These are phyloP conservation scores for Zalophus californianus DNA, from an alignment of 2,797 vertebrate genomes.

Conservation along the genomic window DNA sequence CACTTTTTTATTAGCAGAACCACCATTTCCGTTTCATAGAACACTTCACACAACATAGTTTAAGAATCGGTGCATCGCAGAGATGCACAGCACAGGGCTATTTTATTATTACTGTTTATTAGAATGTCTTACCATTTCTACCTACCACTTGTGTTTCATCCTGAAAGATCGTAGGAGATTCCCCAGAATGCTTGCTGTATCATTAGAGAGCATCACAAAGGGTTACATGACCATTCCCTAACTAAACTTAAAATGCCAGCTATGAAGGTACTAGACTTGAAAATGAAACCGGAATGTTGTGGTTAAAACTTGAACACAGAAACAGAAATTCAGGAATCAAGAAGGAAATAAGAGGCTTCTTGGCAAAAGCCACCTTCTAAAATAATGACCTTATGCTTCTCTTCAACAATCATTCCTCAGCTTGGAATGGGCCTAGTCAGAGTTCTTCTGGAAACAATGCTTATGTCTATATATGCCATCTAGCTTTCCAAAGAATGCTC, in stretches of 20 bases:
- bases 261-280: not conserved
- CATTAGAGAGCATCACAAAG: conserved; percentile 24
- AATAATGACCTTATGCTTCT: not conserved
- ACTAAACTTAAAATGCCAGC: conserved; percentile 36
- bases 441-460: not conserved
- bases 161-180: conserved; percentile 3
- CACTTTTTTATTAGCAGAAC: not conserved
- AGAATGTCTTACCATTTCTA: conserved; percentile 59
- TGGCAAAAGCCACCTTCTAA: not conserved
- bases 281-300: conserved; percentile 40
- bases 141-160: conserved; percentile 19
- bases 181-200: not conserved
- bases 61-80: conserved; percentile 1
- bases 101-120: conserved; percentile 45
- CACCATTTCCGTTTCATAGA: conserved; percentile 18
- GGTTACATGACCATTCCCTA: conserved; percentile 3
- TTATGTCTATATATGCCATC: not conserved
- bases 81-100: not conserved
- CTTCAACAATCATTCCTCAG: conserved; percentile 9
- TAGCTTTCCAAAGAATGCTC: conserved; percentile 36
- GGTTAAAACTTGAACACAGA: conserved; percentile 14
- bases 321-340: conserved; percentile 16
- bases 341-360: conserved; percentile 10
- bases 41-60: not conserved
- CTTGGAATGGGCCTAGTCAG: not conserved